Conservation (phyloP, 2,113 vertebrate species). For the Trichomycterus rosablanca region DNA sequence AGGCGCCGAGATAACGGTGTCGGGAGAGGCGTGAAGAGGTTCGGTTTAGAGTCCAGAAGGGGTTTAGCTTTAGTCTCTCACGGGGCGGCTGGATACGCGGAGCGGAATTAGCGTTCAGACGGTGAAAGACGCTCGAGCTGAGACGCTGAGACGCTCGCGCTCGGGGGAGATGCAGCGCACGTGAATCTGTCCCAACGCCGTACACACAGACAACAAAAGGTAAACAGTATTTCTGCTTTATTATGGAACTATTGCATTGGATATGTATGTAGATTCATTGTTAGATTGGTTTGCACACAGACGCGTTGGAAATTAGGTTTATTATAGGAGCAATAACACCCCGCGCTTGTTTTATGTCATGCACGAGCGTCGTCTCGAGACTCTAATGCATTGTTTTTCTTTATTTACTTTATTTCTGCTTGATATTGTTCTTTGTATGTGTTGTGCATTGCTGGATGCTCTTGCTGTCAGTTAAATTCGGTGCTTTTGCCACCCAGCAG, state of each 20-base stretch:
- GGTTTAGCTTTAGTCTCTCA: not conserved
- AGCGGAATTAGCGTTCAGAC: slow-evolving; percentile 13
- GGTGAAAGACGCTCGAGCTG: not conserved
- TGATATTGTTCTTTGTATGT: no score
- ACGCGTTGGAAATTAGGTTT: no score
- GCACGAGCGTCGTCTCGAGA: no score
- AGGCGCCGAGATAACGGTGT: slow-evolving; percentile 35
- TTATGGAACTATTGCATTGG: no score
- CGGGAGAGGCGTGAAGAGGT: not conserved
- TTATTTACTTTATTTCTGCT: no score
- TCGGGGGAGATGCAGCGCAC: slow-evolving; percentile 6
- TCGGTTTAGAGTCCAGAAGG: not conserved
- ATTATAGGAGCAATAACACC: no score
- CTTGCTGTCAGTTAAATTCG: slow-evolving; percentile 13
- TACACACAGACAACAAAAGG: slow-evolving; percentile 29
- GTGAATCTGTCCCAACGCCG: slow-evolving; percentile 15
- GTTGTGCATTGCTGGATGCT: not conserved
- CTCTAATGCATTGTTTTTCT: no score
- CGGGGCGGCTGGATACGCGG: not conserved
- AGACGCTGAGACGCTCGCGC: not conserved
- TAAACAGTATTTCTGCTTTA: not conserved
- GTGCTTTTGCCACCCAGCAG: slow-evolving; percentile 25
- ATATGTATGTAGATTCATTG: no score
- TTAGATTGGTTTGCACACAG: no score
- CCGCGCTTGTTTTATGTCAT: no score